Conservation (phyloP, 2,113 vertebrate species). For the Rhynchomys soricoides region DNA sequence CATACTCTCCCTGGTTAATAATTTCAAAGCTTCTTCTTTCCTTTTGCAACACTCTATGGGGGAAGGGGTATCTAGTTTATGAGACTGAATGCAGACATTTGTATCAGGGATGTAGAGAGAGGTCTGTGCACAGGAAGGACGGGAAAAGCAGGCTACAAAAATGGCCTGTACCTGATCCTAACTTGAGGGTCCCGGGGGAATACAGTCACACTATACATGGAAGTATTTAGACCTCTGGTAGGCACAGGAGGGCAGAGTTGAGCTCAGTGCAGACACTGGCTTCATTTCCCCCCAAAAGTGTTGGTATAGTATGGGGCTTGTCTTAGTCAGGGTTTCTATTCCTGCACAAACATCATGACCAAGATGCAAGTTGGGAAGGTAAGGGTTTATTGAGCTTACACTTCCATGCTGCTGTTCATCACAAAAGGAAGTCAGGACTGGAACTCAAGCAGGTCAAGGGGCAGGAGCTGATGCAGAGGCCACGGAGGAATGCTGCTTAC, state of each 20-base stretch:
- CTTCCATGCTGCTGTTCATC: too few species aligned
- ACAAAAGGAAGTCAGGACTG: too few species aligned
- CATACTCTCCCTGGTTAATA: background rate
- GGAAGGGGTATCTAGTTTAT: background rate
- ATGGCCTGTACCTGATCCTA: background rate
- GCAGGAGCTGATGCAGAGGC: too few species aligned
- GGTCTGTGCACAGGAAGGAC: background rate
- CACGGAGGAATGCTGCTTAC: too few species aligned
- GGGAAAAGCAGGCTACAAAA: background rate
- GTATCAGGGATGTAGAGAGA: background rate
- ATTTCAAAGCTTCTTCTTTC: background rate
- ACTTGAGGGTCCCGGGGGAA: background rate
- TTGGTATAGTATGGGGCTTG: background rate
- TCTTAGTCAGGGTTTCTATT: too few species aligned
- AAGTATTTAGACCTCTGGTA: background rate
- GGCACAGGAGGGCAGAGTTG: background rate
- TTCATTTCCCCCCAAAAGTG: background rate
- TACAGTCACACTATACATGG: background rate
- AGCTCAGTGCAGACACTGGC: background rate
- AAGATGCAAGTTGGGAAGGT: too few species aligned
- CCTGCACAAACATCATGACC: too few species aligned
- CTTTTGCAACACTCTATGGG: background rate
- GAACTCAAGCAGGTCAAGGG: too few species aligned
- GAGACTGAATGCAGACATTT: rapidly evolving
- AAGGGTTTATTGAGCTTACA: too few species aligned